These are phyloP conservation scores for Pterois miles DNA, from an alignment of 2,797 vertebrate genomes.

Conservation along the genomic window DNA sequence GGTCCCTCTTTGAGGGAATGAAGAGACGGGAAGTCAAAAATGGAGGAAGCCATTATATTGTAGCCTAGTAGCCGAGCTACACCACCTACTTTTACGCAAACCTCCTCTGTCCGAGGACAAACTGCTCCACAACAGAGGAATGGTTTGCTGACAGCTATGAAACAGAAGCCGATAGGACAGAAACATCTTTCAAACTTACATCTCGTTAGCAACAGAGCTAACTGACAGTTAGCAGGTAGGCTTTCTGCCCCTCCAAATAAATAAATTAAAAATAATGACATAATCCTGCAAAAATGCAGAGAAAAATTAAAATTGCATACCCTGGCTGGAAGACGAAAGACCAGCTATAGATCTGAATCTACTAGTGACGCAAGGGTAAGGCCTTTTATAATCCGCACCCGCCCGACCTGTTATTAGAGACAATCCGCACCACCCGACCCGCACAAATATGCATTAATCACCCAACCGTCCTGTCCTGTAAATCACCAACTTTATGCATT, in stretches of 20 bases:
- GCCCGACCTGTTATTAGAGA: too few relatives aligned
- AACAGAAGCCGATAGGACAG: not conserved
- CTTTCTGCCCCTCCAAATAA: not conserved
- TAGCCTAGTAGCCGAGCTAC: not conserved
- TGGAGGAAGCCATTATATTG: not conserved
- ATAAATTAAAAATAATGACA: not conserved
- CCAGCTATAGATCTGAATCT: not conserved
- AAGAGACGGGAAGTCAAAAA: not conserved
- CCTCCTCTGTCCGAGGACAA: not conserved
- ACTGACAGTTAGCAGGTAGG: not conserved
- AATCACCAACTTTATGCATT: too few relatives aligned
- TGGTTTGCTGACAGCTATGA: not conserved
- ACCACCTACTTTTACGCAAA: not conserved
- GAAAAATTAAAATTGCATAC: not conserved
- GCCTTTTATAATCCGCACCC: too few relatives aligned
- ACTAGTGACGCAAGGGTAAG: too few relatives aligned
- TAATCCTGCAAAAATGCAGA: not conserved
- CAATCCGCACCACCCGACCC: too few relatives aligned
- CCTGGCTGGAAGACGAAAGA: not conserved
- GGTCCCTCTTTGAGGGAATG: not conserved
- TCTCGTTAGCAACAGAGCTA: too few relatives aligned
- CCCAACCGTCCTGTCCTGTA: too few relatives aligned
- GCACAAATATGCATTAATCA: too few relatives aligned
- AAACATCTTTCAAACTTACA: not conserved
- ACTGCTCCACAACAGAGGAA: not conserved